These are phyloP conservation scores for Dichetophora obliterata DNA, from an alignment of 2,888 invertebrate genomes.

Conservation along the genomic window DNA sequence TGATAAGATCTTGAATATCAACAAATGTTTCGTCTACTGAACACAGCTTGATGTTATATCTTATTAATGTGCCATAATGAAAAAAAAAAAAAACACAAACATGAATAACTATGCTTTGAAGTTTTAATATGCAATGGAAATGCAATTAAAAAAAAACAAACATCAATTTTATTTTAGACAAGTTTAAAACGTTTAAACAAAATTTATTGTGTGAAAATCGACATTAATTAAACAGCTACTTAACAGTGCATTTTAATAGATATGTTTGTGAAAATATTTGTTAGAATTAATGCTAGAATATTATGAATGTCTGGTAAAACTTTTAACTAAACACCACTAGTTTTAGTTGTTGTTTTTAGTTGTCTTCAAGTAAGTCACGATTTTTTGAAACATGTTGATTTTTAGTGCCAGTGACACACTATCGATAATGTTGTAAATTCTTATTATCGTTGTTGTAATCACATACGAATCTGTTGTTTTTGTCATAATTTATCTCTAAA, in stretches of 20 bases:
- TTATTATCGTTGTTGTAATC: background rate
- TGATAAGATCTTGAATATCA: too few species aligned
- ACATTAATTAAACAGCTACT: constrained; percentile 57
- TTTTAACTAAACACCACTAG: background rate
- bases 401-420: background rate
- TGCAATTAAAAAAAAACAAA: constrained; percentile 37
- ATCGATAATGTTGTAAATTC: background rate
- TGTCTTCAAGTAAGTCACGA: background rate
- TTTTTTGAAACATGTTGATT: background rate
- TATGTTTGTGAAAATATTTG: background rate
- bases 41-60: too few species aligned
- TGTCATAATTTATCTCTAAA: background rate
- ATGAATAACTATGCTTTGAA: background rate
- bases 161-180: constrained; percentile 17
- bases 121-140: background rate
- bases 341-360: too few species aligned
- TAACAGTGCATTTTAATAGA: background rate
- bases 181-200: constrained; percentile 32
- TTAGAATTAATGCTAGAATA: background rate
- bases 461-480: too few species aligned
- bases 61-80: background rate
- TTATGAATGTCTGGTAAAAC: constrained; percentile 2
- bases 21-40: too few species aligned
- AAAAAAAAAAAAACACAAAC: background rate
- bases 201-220: constrained; percentile 63